Evolutionary conservation across 2,113 vertebrate species (phyloP), one percentile per base, ranked within the genome.

Genomic region (Cyprinodon variegatus): DNA sequence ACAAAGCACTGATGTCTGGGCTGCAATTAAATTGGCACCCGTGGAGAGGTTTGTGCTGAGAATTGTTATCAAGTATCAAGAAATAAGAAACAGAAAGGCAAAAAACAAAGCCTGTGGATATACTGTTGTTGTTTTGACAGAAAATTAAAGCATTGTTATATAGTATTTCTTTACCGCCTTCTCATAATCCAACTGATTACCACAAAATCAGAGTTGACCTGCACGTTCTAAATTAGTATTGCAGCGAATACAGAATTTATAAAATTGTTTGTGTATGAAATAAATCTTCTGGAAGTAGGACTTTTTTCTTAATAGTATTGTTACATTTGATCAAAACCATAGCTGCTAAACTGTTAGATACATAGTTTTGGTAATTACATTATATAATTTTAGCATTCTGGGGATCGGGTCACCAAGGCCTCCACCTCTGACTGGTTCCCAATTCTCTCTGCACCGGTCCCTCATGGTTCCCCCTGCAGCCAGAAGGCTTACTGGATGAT

Each of bases 21-120:
- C 29, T 65, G n/a, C 41, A 65, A 60, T 74, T 57, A 73, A 39
- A 38, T 43, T 78, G 37, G 41, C 50, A 64, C 40, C 48, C 12
- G 22, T 10, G 36, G 64, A 46, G 38, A 53, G n/a, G 61, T 39
- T 68, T 4, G 65, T 63, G 48, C 53, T 74, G 37, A 50, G 37
- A 68, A 37, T 38, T 43, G 3, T 61, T 6, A 62, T 39, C 8
- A 3, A 5, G 57, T 45, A 43, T 43, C 11, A 62, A 53, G 8
- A 39, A 46, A 45, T 68, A 61, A 68, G 50, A 14, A 66, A 57
- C 11, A 2, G 9, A 53, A 63, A 50, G 6, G 12, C 7, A 5
- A 17, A 46, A 20, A 20, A 40, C 9, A 38, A 40, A 62, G 12
- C 11, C 6, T 0, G 39, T 60, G 11, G 14, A n/a, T 63, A 1